A percentile compares a stretch with the other conserved stretches of the same genome.
These are phyloP conservation scores for Brachypodius melanocephalos DNA, from an alignment of 2,113 vertebrate species.

Conservation along the genomic window DNA sequence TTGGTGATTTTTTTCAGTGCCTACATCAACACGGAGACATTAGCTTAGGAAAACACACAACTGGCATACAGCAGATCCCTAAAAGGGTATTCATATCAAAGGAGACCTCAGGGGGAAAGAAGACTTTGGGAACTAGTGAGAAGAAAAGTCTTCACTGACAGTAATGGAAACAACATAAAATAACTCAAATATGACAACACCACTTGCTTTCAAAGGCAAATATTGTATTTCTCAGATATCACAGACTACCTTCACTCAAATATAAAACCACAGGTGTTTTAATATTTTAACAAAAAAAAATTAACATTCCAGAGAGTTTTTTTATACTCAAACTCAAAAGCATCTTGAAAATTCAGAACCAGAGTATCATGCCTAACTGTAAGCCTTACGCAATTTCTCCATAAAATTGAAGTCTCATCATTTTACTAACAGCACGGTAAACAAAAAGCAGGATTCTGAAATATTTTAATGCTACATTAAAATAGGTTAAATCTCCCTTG, in stretches of 20 bases:
- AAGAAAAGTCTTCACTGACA: background rate
- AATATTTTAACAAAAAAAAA: background rate
- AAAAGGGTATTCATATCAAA: background rate
- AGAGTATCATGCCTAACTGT: background rate
- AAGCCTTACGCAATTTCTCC: background rate
- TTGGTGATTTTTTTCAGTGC: background rate
- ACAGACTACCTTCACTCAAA: background rate
- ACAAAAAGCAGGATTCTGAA: background rate
- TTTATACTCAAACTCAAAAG: background rate
- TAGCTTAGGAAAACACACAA: background rate
- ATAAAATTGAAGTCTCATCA: background rate
- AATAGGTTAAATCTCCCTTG: background rate
- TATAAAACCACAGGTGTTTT: background rate
- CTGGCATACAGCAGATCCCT: background rate
- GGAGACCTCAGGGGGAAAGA: background rate
- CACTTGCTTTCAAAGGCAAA: background rate
- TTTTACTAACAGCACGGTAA: background rate
- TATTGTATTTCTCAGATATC: background rate
- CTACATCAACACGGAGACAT: background rate
- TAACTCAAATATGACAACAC: background rate
- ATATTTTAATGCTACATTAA: background rate
- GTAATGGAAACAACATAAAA: conserved; percentile 2
- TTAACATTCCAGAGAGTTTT: background rate
- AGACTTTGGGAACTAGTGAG: background rate
- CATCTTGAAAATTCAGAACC: background rate